A percentile compares a stretch with the other conserved stretches of the same genome.
Conservation (phyloP, 2,113 vertebrate genomes). For the Bostrychus sinensis region DNA sequence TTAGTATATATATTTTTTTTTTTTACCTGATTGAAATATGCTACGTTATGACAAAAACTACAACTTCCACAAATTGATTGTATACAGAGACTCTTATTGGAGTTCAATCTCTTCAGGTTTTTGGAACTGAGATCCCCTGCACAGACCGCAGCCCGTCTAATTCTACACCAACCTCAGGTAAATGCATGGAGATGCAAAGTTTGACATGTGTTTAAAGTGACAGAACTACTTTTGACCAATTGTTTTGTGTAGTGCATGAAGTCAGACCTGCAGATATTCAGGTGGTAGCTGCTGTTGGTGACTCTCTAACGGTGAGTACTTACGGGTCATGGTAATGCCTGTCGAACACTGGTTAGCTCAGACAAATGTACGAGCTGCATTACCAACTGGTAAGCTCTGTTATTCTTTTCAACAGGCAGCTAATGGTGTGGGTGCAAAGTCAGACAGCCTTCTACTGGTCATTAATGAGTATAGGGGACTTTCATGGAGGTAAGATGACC, state of each 20-base stretch:
- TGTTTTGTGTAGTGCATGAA: conserved; percentile 82
- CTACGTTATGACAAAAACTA: no score
- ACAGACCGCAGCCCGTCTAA: conserved; percentile 79
- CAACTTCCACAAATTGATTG: not conserved
- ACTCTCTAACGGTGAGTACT: conserved; percentile 89
- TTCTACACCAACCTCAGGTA: conserved; percentile 84
- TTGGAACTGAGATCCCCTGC: conserved; percentile 84
- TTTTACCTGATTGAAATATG: no score
- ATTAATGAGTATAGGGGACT: conserved; percentile 85
- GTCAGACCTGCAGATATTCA: conserved; percentile 89
- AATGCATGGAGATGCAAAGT: not conserved
- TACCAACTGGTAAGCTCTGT: no score
- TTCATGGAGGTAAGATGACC: conserved; percentile 85
- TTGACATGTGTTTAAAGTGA: not conserved
- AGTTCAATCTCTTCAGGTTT: conserved; percentile 68
- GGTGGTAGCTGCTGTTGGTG: conserved; percentile 90
- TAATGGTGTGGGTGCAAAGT: conserved; percentile 83
- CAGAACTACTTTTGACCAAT: not conserved
- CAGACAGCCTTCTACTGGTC: conserved; percentile 76
- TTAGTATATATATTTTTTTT: no score
- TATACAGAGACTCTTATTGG: not conserved
- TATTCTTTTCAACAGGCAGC: conserved; percentile 80
- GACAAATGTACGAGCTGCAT: not conserved
- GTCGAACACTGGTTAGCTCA: not conserved
- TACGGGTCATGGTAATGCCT: not conserved